phyloP scores from a whole-genome alignment of 2,113 vertebrate species.

The Colossoma macropomum region DNA sequence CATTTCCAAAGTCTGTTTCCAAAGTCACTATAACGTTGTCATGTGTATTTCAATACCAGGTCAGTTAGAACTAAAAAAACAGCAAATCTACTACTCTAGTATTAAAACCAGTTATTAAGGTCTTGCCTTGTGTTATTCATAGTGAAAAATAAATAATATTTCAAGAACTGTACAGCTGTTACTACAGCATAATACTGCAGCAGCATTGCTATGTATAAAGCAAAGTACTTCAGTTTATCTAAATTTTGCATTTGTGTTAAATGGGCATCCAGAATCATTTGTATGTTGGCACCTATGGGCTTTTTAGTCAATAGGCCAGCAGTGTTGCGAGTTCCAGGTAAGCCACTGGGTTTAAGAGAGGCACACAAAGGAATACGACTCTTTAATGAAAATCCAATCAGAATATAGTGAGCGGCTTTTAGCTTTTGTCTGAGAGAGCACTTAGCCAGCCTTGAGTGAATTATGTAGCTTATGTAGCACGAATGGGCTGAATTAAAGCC shows the following conservation, averaged over 20 bases:
- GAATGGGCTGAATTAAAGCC: constrained; percentile 58
- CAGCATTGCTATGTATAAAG: background rate
- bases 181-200: background rate
- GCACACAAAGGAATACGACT: constrained; percentile 46
- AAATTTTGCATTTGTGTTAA: background rate
- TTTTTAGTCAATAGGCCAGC: constrained; percentile 24
- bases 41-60: background rate
- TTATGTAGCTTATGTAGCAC: constrained; percentile 55
- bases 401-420: constrained; percentile 49
- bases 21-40: background rate
- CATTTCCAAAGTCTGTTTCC: background rate
- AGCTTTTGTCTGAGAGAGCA: constrained; percentile 62
- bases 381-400: constrained; percentile 60
- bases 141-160: too few relatives aligned
- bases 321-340: constrained; percentile 29
- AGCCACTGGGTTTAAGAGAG: constrained; percentile 40
- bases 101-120: background rate
- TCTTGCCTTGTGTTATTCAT: background rate
- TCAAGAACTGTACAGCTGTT: background rate
- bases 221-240: background rate
- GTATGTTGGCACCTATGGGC: background rate
- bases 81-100: background rate
- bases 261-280: constrained; percentile 6
- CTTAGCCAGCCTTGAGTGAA: constrained; percentile 60
- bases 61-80: background rate